phyloP scores from a whole-genome alignment of 2,888 invertebrate genomes.

The Eumerus sabulonum region DNA sequence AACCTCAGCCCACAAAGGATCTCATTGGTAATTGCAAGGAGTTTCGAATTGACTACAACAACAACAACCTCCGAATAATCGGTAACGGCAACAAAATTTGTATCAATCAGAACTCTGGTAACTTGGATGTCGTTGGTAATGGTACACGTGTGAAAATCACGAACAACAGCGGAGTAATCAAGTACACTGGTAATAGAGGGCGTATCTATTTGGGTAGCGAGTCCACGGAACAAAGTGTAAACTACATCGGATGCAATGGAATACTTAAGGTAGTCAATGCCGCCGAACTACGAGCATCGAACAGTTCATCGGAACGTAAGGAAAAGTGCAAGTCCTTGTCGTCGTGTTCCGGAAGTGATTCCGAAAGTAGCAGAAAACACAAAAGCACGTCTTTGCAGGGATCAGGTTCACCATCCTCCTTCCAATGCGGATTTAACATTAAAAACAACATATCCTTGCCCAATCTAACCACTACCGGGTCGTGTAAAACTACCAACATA shows the following conservation, averaged over 20 bases:
- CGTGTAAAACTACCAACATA: conserved; percentile 68
- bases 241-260: conserved; percentile 77
- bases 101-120: conserved; percentile 74
- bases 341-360: conserved; percentile 28
- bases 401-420: conserved; percentile 11
- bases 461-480: conserved; percentile 50
- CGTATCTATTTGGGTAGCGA: conserved; percentile 76
- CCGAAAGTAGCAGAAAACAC: conserved; percentile 23
- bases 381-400: conserved; percentile 6
- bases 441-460: conserved; percentile 70
- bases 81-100: conserved; percentile 77
- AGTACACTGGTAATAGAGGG: conserved; percentile 77
- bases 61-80: conserved; percentile 74
- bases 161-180: conserved; percentile 74
- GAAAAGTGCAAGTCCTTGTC: conserved; percentile 39
- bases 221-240: conserved; percentile 74
- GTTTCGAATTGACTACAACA: conserved; percentile 75
- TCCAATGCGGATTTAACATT: conserved; percentile 23
- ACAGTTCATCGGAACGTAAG: conserved; percentile 27
- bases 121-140: conserved; percentile 76
- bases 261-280: conserved; percentile 75
- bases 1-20: conserved; percentile 69
- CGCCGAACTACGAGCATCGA: conserved; percentile 63
- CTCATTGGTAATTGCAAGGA: conserved; percentile 77
- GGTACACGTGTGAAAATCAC: conserved; percentile 76